Evolutionary conservation across 2,113 vertebrate genomes (phyloP).

Genomic region (Mirza zaza): DNA sequence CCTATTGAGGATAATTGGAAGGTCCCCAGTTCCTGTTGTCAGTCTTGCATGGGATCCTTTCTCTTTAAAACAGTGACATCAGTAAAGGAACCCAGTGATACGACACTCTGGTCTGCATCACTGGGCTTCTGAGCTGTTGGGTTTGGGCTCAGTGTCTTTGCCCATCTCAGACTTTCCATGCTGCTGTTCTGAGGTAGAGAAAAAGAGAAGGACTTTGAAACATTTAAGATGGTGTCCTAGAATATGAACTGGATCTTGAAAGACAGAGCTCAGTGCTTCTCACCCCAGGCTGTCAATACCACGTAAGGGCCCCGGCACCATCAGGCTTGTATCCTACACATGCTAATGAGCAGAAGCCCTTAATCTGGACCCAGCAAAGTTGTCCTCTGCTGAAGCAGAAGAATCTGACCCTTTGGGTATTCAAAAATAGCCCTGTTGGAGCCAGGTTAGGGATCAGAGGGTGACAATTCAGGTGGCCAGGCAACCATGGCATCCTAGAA

Average conservation of each 20-base stretch:
- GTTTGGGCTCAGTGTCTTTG: neutral
- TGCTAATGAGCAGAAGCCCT: neutral
- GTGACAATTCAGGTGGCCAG: neutral
- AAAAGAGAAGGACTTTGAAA: neutral
- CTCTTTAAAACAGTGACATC: neutral
- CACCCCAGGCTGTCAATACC: neutral
- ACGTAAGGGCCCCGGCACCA: neutral
- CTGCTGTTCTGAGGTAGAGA: neutral
- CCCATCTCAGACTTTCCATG: neutral
- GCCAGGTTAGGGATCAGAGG: neutral
- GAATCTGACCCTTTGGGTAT: too few relatives aligned
- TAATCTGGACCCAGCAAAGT: neutral
- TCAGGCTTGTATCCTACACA: neutral
- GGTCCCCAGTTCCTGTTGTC: neutral
- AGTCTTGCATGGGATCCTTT: neutral
- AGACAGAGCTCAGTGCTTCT: neutral
- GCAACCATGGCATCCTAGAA: too few relatives aligned
- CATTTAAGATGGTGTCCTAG: neutral
- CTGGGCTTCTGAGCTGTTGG: neutral
- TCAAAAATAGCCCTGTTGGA: neutral
- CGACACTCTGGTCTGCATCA: too few relatives aligned
- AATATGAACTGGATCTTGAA: neutral
- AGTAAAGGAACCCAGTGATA: neutral
- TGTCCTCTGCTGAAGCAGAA: neutral
- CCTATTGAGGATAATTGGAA: too few relatives aligned